Evolutionary conservation across 1,140 invertebrate species (phyloP).

Genomic region (Bombyx mandarina): DNA sequence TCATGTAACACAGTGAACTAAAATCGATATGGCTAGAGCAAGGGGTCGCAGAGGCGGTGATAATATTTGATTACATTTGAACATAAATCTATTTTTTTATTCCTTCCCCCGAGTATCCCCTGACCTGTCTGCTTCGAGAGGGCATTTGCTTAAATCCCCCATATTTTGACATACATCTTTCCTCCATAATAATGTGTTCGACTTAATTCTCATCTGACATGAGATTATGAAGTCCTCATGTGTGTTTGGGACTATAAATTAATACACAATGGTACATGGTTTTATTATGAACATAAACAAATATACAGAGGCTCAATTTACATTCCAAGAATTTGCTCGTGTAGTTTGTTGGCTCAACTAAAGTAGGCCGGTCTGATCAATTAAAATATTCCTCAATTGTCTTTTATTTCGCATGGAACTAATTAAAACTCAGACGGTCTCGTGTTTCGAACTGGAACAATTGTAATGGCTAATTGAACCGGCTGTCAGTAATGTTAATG

Average conservation of each 20-base stretch:
- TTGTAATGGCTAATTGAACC: too few relatives aligned
- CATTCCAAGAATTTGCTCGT: too few relatives aligned
- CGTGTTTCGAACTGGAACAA: too few relatives aligned
- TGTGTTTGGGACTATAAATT: constrained; percentile 57
- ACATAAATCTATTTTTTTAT: constrained; percentile 66
- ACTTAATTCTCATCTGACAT: constrained; percentile 49
- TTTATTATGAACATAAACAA: too few relatives aligned
- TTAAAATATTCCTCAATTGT: too few relatives aligned
- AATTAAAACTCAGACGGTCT: too few relatives aligned
- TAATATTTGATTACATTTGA: constrained; percentile 66
- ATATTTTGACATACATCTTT: constrained; percentile 64
- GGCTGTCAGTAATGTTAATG: too few relatives aligned
- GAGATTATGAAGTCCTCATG: constrained; percentile 66
- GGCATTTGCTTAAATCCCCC: constrained; percentile 47
- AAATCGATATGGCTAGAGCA: constrained; percentile 21
- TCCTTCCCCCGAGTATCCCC: constrained; percentile 56
- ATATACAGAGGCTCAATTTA: too few relatives aligned
- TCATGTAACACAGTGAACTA: constrained; percentile 7
- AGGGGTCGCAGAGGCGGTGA: constrained; percentile 43
- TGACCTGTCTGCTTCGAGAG: constrained; percentile 33
- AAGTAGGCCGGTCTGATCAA: too few relatives aligned
- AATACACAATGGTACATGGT: too few relatives aligned
- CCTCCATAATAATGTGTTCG: constrained; percentile 56
- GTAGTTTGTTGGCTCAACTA: too few relatives aligned
- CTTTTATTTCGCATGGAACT: too few relatives aligned